These are phyloP conservation scores for Leucoptera coffeella DNA, from an alignment of 2,888 invertebrate species.

Conservation along the genomic window DNA sequence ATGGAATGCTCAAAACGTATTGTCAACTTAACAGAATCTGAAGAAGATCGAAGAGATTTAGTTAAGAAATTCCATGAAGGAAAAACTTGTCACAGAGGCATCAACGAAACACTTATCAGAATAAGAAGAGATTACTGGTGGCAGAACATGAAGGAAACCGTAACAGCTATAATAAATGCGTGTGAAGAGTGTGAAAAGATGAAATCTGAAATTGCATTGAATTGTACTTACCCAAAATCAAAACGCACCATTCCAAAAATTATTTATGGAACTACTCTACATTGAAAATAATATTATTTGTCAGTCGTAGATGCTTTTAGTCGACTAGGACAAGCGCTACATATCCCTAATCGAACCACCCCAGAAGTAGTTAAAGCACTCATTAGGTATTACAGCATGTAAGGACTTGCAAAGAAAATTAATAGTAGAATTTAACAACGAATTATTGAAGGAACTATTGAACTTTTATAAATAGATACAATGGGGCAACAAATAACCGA, in stretches of 20 bases:
- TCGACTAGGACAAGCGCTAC: constrained; percentile 1
- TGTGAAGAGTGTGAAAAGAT: constrained; percentile 6
- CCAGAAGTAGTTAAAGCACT: constrained; percentile 1
- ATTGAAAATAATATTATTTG: not conserved
- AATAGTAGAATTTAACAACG: constrained; percentile 1
- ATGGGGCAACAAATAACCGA: not conserved
- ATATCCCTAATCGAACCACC: not conserved
- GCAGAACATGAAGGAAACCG: constrained; percentile 3
- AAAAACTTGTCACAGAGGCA: constrained; percentile 4
- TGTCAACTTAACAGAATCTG: no score
- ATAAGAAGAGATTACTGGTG: constrained; percentile 3
- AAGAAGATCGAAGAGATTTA: no score
- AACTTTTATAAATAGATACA: not conserved
- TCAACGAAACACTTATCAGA: constrained; percentile 2
- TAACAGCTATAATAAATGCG: constrained; percentile 2
- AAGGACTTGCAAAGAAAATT: not conserved
- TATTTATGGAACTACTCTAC: constrained; percentile 4
- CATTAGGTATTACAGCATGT: not conserved
- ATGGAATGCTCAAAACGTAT: no score
- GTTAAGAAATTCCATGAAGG: no score
- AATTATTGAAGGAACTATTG: constrained; percentile 1
- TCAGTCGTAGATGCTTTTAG: constrained; percentile 1
- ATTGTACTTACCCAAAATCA: constrained; percentile 9
- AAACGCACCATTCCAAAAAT: constrained; percentile 7
- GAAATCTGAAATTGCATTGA: constrained; percentile 8